These are phyloP conservation scores for Danaus chrysippus DNA, from an alignment of 2,888 invertebrate genomes.

Conservation along the genomic window DNA sequence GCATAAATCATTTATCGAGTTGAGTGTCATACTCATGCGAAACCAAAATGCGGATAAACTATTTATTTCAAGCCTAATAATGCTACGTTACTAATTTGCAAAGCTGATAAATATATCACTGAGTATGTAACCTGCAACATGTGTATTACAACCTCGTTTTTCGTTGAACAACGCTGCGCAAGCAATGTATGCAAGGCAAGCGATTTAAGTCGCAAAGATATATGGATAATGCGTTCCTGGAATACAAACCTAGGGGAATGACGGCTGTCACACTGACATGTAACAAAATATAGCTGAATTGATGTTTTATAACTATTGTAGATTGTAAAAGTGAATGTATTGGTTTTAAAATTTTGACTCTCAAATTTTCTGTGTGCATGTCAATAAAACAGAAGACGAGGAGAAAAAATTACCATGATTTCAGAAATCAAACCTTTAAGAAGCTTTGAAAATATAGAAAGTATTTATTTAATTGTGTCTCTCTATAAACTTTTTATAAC, in stretches of 20 bases:
- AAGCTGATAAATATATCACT: conserved; percentile 5
- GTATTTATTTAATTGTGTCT: neutral
- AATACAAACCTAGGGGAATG: conserved; percentile 43
- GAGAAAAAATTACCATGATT: too few relatives aligned
- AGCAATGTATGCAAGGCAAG: conserved; percentile 53
- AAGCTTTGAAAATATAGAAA: neutral
- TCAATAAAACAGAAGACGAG: too few relatives aligned
- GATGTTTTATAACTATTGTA: too few relatives aligned
- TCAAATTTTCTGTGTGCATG: too few relatives aligned
- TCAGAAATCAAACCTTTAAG: too few relatives aligned
- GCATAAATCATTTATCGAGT: too few relatives aligned
- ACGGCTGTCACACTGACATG: conserved; percentile 38
- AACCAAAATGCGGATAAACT: too few relatives aligned
- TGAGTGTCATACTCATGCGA: too few relatives aligned
- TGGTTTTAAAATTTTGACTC: too few relatives aligned
- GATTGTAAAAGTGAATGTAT: too few relatives aligned
- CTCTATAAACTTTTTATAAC: neutral
- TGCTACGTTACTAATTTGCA: neutral
- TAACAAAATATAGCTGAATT: conserved; percentile 5
- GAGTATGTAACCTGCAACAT: conserved; percentile 9
- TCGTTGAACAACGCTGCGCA: conserved; percentile 27
- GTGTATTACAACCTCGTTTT: conserved; percentile 24
- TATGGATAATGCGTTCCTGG: conserved; percentile 49
- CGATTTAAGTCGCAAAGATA: conserved; percentile 54
- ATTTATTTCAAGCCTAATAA: too few relatives aligned